These are phyloP conservation scores for Sisyra terminalis DNA, from an alignment of 2,888 invertebrate species.

Conservation along the genomic window DNA sequence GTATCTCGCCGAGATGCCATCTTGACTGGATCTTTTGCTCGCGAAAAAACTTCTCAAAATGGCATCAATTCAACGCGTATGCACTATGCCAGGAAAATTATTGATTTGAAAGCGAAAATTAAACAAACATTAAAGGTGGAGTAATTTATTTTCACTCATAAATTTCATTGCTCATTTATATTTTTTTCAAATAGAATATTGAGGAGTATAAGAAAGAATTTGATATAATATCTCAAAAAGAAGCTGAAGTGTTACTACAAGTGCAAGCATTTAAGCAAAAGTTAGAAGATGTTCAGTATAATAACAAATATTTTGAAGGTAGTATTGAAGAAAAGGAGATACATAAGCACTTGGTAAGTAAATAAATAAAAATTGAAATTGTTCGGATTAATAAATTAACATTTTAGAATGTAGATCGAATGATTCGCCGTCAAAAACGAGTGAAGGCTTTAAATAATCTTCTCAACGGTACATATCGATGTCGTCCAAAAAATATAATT, in stretches of 20 bases:
- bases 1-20: slow-evolving; percentile 46
- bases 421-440: slow-evolving; percentile 54
- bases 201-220: slow-evolving; percentile 17
- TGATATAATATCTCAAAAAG: slow-evolving; percentile 16
- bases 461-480: slow-evolving; percentile 21
- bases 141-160: neutral
- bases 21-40: slow-evolving; percentile 36
- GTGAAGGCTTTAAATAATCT: slow-evolving; percentile 39
- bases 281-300: slow-evolving; percentile 19
- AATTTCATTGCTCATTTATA: neutral
- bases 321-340: slow-evolving; percentile 5
- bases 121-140: slow-evolving; percentile 33
- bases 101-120: slow-evolving; percentile 37
- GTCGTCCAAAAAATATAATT: slow-evolving; percentile 8
- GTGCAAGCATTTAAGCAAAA: slow-evolving; percentile 14
- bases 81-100: slow-evolving; percentile 36
- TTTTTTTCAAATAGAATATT: slow-evolving; percentile 12
- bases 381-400: too few species aligned
- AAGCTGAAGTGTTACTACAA: slow-evolving; percentile 18
- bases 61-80: slow-evolving; percentile 30
- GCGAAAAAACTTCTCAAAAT: slow-evolving; percentile 30
- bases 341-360: slow-evolving; percentile 8
- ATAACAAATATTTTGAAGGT: slow-evolving; percentile 20
- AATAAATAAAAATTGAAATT: too few species aligned
- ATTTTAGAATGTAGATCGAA: slow-evolving; percentile 33